Conservation (phyloP, 2,888 invertebrate species). For the Urechis unicinctus region DNA sequence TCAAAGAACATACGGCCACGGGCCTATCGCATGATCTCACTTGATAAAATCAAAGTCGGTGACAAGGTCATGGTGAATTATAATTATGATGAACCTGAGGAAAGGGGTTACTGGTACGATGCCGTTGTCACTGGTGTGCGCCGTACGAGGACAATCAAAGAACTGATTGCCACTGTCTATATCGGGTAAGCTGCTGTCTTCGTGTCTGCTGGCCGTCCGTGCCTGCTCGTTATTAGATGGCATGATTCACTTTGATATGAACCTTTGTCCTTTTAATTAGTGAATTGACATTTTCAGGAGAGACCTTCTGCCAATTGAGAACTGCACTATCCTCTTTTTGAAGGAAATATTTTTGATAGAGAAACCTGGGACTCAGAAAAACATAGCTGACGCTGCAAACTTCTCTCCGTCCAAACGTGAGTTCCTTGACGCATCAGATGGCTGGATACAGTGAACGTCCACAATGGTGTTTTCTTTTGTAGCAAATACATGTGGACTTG, state of each 20-base stretch:
- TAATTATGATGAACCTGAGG: slow-evolving; percentile 64
- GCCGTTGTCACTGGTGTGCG: slow-evolving; percentile 39
- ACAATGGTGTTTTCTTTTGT: neutral
- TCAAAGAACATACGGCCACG: slow-evolving; percentile 61
- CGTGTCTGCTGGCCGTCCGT: neutral
- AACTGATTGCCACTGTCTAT: slow-evolving; percentile 41
- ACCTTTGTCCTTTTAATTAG: neutral
- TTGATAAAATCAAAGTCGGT: slow-evolving; percentile 58
- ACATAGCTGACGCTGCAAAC: neutral
- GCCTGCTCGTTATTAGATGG: neutral
- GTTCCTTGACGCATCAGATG: neutral
- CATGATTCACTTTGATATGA: neutral
- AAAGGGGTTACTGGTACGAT: slow-evolving; percentile 67
- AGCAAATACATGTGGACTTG: neutral
- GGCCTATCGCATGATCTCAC: slow-evolving; percentile 56
- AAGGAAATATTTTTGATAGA: slow-evolving; percentile 66
- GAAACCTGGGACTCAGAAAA: slow-evolving; percentile 26
- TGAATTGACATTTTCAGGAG: slow-evolving; percentile 27
- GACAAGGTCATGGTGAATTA: slow-evolving; percentile 68
- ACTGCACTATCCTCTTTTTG: slow-evolving; percentile 58
- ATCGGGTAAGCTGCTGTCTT: slow-evolving; percentile 36
- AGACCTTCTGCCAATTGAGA: slow-evolving; percentile 56
- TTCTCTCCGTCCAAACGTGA: neutral
- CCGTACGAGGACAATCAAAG: slow-evolving; percentile 38
- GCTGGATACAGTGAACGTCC: no score